Evolutionary conservation across 1,140 invertebrate genomes (phyloP), one percentile per base, ranked within the genome.

Genomic region (Drosophila repletoides): DNA sequence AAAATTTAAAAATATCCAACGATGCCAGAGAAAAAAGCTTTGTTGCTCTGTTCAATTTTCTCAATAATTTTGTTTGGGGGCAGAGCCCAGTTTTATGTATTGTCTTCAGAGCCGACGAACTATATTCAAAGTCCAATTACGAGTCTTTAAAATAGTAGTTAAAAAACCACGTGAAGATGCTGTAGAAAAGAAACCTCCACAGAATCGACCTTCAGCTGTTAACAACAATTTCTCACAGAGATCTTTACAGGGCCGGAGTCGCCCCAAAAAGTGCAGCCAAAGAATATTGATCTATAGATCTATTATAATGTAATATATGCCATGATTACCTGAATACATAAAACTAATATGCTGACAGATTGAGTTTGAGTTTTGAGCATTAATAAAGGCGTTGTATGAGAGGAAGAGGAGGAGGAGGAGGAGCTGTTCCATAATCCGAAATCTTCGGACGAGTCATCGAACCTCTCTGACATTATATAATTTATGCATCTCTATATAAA

Each of bases 291-390:
- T 33, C 21, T 55, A n/a, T n/a, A n/a, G 38, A 45, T 36, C 59
- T 56, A 46, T 56, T 64, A 56, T 64, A 36, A 28, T 55, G 28
- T 26, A 40, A 65, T 65, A 58, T 56, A 65, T 65, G 52, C 34
- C 68, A 46, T 43, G 49, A 52, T 67, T 60, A 65, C 21, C 33
- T 28, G n/a, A n/a, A n/a, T 60, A 46, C 68, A 71, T 58, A 53
- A 60, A 71, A 67, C 68, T 71, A 68, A 67, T 67, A 52, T 51
- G 66, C 70, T 72, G 65, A 72, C 58, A 72, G 65, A 51, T 52
- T 36, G 52, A 64, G 68, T 38, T 46, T 43, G 21, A 22, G 21
- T 53, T 53, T 33, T 52, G 4, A 45, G 7, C 10, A 12, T 26
- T 31, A n/a, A n/a, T n/a, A n/a, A n/a, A n/a, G n/a, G n/a, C n/a